A percentile compares a stretch with the other conserved stretches of the same genome.
These are phyloP conservation scores for Punctoribates punctum DNA, from an alignment of 2,888 invertebrate genomes.

Conservation along the genomic window DNA sequence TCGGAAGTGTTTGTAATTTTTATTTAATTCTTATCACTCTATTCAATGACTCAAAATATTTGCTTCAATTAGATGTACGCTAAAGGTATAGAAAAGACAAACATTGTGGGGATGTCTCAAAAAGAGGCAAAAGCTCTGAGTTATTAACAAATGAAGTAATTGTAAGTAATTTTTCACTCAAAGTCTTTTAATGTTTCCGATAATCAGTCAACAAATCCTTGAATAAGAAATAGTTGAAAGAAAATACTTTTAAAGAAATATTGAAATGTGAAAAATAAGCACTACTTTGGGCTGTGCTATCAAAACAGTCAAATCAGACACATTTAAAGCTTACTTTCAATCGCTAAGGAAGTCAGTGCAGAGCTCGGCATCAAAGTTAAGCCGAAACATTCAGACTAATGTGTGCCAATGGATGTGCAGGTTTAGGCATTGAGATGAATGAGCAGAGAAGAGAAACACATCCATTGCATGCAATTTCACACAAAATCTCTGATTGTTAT, in stretches of 20 bases:
- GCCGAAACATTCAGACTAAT: neutral
- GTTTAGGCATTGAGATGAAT: constrained; percentile 25
- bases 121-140: no score
- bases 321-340: no score
- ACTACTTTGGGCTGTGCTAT: no score
- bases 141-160: no score
- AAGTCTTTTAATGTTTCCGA: no score
- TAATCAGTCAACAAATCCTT: no score
- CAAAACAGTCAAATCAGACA: no score
- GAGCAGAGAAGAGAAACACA: constrained; percentile 28
- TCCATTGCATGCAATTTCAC: constrained; percentile 21
- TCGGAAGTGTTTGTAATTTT: neutral
- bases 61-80: neutral
- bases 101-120: no score
- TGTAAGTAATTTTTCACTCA: no score
- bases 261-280: no score
- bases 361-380: neutral
- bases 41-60: neutral
- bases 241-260: no score
- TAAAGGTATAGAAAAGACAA: neutral
- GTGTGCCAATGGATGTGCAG: constrained; percentile 15
- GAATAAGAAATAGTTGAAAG: no score
- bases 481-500: constrained; percentile 35
- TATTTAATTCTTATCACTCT: neutral
- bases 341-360: neutral